Conservation (phyloP, 2,113 vertebrate species). For the Salvelinus alpinus region DNA sequence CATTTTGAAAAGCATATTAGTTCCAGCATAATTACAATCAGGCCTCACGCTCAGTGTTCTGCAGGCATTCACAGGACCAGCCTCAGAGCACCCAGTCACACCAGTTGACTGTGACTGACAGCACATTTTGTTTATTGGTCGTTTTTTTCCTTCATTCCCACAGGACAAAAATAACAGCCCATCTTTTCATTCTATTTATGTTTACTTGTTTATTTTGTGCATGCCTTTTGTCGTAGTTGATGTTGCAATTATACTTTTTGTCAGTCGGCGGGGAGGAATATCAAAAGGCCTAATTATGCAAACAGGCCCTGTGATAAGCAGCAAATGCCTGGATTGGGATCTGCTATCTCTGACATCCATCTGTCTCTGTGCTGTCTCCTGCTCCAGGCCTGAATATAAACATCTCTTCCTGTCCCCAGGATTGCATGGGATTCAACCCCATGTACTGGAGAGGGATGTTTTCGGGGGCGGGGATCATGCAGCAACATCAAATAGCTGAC, state of each 20-base stretch:
- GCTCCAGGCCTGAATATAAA: constrained; percentile 78
- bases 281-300: constrained; percentile 77
- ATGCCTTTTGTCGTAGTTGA: constrained; percentile 74
- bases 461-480: constrained; percentile 54
- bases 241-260: constrained; percentile 79
- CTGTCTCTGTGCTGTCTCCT: constrained; percentile 74
- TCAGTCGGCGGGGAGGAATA: constrained; percentile 71
- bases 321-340: constrained; percentile 74
- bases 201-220: constrained; percentile 77
- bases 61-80: constrained; percentile 75
- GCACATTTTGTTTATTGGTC: constrained; percentile 66
- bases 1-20: constrained; percentile 84
- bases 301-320: constrained; percentile 70
- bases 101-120: constrained; percentile 81
- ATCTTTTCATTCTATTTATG: constrained; percentile 74
- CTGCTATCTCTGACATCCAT: constrained; percentile 82
- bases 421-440: constrained; percentile 71
- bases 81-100: constrained; percentile 73
- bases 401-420: constrained; percentile 68
- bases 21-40: constrained; percentile 84
- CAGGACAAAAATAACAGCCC: constrained; percentile 75
- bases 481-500: constrained; percentile 75
- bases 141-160: constrained; percentile 48
- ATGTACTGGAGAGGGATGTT: constrained; percentile 67
- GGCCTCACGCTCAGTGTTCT: constrained; percentile 75